Conservation (phyloP, 2,797 vertebrate species). For the Microtus obscurus region DNA sequence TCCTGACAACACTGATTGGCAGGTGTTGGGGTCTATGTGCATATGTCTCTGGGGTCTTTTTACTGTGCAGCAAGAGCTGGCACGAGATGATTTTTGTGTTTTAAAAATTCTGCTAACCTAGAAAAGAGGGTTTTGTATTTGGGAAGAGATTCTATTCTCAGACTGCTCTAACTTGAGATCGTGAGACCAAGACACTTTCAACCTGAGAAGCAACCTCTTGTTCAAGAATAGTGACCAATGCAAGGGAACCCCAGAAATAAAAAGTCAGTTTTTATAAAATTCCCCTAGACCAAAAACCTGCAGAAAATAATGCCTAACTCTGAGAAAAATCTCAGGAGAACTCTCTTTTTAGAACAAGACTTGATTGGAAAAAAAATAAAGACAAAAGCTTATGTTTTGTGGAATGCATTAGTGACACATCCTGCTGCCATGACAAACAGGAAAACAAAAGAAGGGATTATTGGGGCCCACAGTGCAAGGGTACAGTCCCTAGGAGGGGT, state of each 20-base stretch:
- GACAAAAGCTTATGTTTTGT: not conserved
- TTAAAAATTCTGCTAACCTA: constrained; percentile 7
- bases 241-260: constrained; percentile 29
- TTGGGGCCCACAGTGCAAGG: not conserved
- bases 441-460: not conserved
- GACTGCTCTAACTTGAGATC: constrained; percentile 9
- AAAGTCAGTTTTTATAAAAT: not conserved
- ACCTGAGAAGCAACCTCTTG: constrained; percentile 24
- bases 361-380: not conserved
- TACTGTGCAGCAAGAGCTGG: not conserved
- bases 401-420: not conserved
- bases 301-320: constrained; percentile 12
- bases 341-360: constrained; percentile 45
- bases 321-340: constrained; percentile 33
- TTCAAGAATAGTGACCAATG: not conserved
- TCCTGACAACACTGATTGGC: not conserved
- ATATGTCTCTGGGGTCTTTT: not conserved
- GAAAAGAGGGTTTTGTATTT: not conserved
- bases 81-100: not conserved
- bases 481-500: not conserved
- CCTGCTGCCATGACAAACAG: not conserved
- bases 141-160: constrained; percentile 22
- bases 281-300: not conserved
- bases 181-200: not conserved
- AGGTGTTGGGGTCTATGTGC: not conserved